Base-by-base conservation (phyloP, 1,140 invertebrate species). In the Maconellicoccus hirsutus region DNA sequence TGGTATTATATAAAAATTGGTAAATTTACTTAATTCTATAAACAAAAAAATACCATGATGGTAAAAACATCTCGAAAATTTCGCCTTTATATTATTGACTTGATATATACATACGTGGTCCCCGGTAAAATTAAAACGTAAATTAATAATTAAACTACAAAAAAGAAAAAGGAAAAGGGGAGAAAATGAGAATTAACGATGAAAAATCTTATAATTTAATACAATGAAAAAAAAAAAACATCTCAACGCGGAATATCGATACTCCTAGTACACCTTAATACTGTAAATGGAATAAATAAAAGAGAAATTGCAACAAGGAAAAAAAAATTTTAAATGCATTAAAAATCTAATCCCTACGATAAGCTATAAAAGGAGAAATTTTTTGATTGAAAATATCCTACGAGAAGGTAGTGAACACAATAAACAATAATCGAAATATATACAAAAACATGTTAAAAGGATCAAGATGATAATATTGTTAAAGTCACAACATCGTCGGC, bases 401-500 rank as follows among this genome's bases (percentile, higher is more conserved):
- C 2, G 6, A 52, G 6, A 52, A 19, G 12, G 42, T 19, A 52
- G 42, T 19, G 42, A 52, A 14, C 42, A 52, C 10, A 52, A 16
- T 52, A 52, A 2, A 52, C 42, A 52, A 52, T 19, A 52, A 8
- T 52, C 6, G 2, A 19, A 16, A 8, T 52, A 52, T 52, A 52
- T 52, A 52, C 42, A 52, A n/a, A n/a, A n/a, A n/a, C n/a, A n/a
- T n/a, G 42, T 14, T 16, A 52, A 52, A 19, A 52, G 42, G 42
- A 52, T 8, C 14, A 19, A 22, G 76, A 80, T 12, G 79, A 79
- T 59, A 82, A 75, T 33, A 87, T 80, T 21, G 80, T 81, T 26
- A 87, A 78, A 23, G 80, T 82, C 22, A 87, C 84, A 70, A 79
- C 81, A 69, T 84, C 84, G 59, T 77, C 73, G 23, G 83, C 81